Evolutionary conservation across 2,888 invertebrate species (phyloP).

Genomic region (Scrobipalpa atriplicella): DNA sequence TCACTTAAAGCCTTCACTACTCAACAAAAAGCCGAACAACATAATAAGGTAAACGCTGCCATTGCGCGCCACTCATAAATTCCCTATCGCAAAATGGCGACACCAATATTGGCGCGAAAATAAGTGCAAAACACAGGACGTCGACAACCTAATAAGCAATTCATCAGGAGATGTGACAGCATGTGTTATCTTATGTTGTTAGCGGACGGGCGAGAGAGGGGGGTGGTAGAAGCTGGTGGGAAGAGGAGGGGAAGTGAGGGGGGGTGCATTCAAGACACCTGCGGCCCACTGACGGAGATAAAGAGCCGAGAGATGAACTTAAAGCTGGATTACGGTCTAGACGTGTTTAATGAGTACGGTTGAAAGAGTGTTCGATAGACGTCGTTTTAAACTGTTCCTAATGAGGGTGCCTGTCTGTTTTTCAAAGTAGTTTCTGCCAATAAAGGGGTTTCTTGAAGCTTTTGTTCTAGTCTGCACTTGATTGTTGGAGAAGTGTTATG

Average conservation of each 20-base stretch:
- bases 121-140: conserved; percentile 57
- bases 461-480: background rate
- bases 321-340: conserved; percentile 65
- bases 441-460: conserved; percentile 6
- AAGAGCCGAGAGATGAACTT: conserved; percentile 63
- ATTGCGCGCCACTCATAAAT: conserved; percentile 47
- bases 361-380: conserved; percentile 26
- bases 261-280: conserved; percentile 60
- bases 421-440: conserved; percentile 9
- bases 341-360: conserved; percentile 59
- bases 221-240: conserved; percentile 34
- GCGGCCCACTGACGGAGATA: conserved; percentile 64
- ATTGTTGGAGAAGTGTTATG: conserved; percentile 1
- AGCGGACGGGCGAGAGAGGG: conserved; percentile 34
- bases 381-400: conserved; percentile 20
- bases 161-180: conserved; percentile 76
- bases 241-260: conserved; percentile 33
- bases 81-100: conserved; percentile 51
- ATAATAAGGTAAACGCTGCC: conserved; percentile 55
- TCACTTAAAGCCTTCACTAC: conserved; percentile 14
- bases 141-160: conserved; percentile 76
- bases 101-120: conserved; percentile 59
- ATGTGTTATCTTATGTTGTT: conserved; percentile 62
- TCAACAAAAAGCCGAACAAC: conserved; percentile 43
- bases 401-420: conserved; percentile 15